Conservation (phyloP, 1,140 invertebrate genomes). For the Neuroterus valhalla region DNA sequence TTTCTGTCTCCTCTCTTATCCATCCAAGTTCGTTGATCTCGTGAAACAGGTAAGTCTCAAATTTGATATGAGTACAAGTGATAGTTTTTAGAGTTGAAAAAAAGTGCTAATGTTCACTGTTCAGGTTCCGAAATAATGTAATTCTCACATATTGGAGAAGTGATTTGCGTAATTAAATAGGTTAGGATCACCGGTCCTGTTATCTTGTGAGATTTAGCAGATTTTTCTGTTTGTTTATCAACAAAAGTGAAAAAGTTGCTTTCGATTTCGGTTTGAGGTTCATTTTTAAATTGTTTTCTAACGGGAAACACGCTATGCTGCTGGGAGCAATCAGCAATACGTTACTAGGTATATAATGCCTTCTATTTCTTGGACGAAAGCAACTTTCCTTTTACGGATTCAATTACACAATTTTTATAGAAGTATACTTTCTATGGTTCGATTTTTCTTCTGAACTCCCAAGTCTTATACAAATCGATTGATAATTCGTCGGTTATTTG, state of each 20-base stretch:
- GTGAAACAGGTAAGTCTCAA: conserved; percentile 40
- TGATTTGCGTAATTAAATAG: conserved; percentile 38
- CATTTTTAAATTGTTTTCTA: too few relatives aligned
- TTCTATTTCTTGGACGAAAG: conserved; percentile 3
- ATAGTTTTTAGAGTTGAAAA: not conserved
- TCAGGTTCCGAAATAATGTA: not conserved
- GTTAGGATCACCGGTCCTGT: conserved; percentile 39
- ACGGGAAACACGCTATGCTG: too few relatives aligned
- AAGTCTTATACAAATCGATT: too few relatives aligned
- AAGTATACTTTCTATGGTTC: not conserved
- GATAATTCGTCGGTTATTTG: too few relatives aligned
- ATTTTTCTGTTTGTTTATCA: not conserved
- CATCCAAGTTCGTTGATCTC: conserved; percentile 34
- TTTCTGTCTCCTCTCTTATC: conserved; percentile 38
- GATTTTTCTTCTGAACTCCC: not conserved
- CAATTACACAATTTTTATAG: conserved; percentile 17
- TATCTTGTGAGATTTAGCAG: not conserved
- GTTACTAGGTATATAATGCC: too few relatives aligned
- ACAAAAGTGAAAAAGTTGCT: too few relatives aligned
- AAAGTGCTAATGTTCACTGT: not conserved
- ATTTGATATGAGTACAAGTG: conserved; percentile 42
- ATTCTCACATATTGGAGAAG: conserved; percentile 28
- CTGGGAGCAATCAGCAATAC: too few relatives aligned
- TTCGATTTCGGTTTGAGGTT: too few relatives aligned
- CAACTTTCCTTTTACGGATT: conserved; percentile 9